phyloP scores from a whole-genome alignment of 1,140 invertebrate species.

The Homalodisca vitripennis region DNA sequence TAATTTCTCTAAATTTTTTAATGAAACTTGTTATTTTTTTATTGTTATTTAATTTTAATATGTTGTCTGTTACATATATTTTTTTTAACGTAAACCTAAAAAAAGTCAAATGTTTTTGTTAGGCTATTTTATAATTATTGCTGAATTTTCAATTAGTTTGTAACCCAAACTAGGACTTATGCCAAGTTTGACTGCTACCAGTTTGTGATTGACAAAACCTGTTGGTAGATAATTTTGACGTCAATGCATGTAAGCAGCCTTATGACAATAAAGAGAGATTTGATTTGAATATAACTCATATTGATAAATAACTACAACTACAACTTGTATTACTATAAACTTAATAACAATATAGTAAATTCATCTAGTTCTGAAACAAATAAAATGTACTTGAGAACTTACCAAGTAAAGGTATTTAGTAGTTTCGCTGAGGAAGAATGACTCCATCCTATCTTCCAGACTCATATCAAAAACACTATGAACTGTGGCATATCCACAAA shows the following conservation, averaged over 20 bases:
- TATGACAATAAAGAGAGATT: no score
- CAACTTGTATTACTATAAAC: neutral
- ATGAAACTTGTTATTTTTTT: no score
- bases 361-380: conserved; percentile 30
- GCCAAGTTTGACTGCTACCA: no score
- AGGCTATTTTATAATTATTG: neutral
- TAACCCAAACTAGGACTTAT: no score
- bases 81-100: no score
- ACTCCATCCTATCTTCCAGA: conserved; percentile 96
- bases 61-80: no score
- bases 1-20: no score
- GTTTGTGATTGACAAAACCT: no score
- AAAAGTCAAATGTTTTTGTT: neutral
- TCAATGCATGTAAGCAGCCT: neutral
- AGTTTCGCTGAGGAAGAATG: conserved; percentile 97
- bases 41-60: no score
- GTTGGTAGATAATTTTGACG: no score
- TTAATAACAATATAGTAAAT: neutral
- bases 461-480: conserved; percentile 68
- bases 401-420: conserved; percentile 94
- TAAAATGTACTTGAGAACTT: conserved; percentile 69
- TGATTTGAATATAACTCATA: neutral
- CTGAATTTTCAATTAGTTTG: neutral
- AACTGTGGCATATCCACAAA: conserved; percentile 95
- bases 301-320: neutral